Base-by-base conservation (phyloP, 64 coral and sea anemone genomes). In the Stichodactyla mertensii region DNA sequence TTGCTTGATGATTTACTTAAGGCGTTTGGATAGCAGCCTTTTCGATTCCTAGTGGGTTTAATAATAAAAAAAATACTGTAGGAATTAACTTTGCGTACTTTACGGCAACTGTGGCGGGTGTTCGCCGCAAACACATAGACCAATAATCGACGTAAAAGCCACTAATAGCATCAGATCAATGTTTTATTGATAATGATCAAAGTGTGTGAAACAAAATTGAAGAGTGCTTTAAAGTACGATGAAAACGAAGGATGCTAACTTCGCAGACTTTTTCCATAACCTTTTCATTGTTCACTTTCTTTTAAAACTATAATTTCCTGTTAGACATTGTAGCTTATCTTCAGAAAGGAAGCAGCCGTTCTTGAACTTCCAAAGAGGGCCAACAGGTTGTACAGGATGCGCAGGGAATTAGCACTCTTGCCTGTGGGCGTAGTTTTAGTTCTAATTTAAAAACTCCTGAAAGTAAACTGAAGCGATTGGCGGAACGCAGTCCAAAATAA, bases 341-440 rank as follows among this genome's bases (percentile, higher is more conserved):
- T 31, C 24, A 74, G 69, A 74, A 10, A 74, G 69, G 69, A 74
- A 74, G 12, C 69, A 74, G 69, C 24, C 24, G 23, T 74, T 74
- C 24, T 74, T 74, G 26, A 74, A 11, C 69, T 74, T 74, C 4
- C 7, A 27, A 74, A 74, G 12, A 23, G 64, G 24, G 20, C 69
- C 69, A 74, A 74, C 69, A n/a, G n/a, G 69, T 74, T 74, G 69
- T n/a, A 2, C 69, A 74, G 69, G 69, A 74, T 74, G 69, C 24
- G 16, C 9, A 74, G n/a, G 24, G 69, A 31, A 74, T 74, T 74
- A 28, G 69, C 26, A 13, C 69, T 74, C 69, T 26, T 74, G 69
- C 69, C 69, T 36, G 69, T 27, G 69, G 69, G 69, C 69, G 69
- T 27, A 26, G 4, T 74, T 27, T 9, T 23, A 31, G 24, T 10